Conservation (phyloP, 2,888 invertebrate genomes). For the Periphyllus acericola region DNA sequence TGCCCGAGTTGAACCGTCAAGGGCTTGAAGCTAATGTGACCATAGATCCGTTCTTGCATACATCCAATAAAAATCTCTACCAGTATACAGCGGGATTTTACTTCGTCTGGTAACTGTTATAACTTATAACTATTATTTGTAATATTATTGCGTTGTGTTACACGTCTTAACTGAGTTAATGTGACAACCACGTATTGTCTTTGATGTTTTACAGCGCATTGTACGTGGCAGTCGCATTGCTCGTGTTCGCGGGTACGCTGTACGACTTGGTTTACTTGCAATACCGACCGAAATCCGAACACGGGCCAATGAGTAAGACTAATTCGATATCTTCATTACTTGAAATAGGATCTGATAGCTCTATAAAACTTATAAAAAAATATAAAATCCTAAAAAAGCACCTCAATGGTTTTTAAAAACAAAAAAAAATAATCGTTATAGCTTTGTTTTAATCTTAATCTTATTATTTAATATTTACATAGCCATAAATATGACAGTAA, state of each 20-base stretch:
- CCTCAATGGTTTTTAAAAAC: no score
- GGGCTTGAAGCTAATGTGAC: conserved; percentile 45
- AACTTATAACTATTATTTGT: background rate
- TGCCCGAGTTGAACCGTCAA: conserved; percentile 43
- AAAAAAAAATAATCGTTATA: no score
- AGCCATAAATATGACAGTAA: no score
- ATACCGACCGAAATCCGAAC: conserved; percentile 49
- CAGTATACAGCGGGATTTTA: conserved; percentile 38
- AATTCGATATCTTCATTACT: background rate
- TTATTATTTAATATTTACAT: no score
- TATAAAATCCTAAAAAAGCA: no score
- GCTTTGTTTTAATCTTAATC: no score
- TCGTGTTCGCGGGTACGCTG: conserved; percentile 9
- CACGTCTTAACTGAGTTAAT: background rate
- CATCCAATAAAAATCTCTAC: conserved; percentile 20
- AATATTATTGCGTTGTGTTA: no score
- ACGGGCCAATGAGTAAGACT: conserved; percentile 49
- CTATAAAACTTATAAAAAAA: no score
- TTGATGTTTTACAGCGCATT: background rate
- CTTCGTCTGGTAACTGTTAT: conserved; percentile 26
- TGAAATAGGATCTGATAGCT: no score
- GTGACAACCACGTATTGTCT: background rate
- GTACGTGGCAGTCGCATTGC: background rate
- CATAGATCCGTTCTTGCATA: conserved; percentile 45
- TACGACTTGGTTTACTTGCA: conserved; percentile 38